These are phyloP conservation scores for Okamejei kenojei DNA, from an alignment of 2,797 vertebrate species.

Conservation along the genomic window DNA sequence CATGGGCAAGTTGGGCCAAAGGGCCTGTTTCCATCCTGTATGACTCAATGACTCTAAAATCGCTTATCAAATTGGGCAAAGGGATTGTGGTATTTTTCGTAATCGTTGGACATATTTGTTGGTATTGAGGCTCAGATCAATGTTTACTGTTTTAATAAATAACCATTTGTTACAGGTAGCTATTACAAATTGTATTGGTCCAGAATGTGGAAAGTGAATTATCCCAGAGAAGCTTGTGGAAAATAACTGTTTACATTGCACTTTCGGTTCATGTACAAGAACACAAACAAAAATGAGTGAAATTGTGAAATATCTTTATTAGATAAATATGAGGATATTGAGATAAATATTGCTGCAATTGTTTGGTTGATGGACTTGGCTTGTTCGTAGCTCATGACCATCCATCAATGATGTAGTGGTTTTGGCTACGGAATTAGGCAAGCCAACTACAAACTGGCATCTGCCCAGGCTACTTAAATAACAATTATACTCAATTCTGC, in stretches of 20 bases:
- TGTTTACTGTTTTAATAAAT: not conserved
- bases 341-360: not conserved
- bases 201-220: not conserved
- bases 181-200: not conserved
- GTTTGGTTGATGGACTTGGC: not conserved
- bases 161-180: not conserved
- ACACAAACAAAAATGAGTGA: no score
- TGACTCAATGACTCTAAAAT: no score
- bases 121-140: not conserved
- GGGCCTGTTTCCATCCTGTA: no score
- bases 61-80: no score
- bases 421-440: not conserved
- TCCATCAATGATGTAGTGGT: not conserved
- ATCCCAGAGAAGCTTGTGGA: not conserved
- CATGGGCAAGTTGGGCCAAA: no score
- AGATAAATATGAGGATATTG: not conserved
- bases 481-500: not conserved
- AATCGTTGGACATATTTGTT: not conserved
- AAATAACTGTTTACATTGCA: not conserved
- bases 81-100: not conserved
- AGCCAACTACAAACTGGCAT: not conserved
- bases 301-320: not conserved
- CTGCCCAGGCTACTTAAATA: constrained; percentile 7
- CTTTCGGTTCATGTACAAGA: not conserved
- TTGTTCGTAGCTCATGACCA: not conserved